These are phyloP conservation scores for Chromoteleia sp. DNA, from an alignment of 2,888 invertebrate species.

Conservation along the genomic window DNA sequence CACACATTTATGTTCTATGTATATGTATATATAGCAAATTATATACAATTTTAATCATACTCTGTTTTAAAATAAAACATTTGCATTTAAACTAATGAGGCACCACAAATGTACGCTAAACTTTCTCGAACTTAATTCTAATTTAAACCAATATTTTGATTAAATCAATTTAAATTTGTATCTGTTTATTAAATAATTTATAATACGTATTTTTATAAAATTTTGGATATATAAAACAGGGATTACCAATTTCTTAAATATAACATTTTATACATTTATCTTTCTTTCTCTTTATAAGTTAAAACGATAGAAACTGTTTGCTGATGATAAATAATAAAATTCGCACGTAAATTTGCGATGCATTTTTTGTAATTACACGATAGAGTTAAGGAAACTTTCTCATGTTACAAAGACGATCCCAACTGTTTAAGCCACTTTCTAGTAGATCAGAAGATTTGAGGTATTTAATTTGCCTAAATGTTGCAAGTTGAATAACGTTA, in stretches of 20 bases:
- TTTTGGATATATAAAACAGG: conserved; percentile 8
- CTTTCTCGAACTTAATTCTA: conserved; percentile 10
- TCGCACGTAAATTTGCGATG: conserved; percentile 43
- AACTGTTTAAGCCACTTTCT: conserved; percentile 61
- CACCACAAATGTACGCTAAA: conserved; percentile 31
- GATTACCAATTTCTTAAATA: not conserved
- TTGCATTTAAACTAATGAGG: conserved; percentile 34
- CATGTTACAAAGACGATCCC: conserved; percentile 29
- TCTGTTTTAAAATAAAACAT: conserved; percentile 27
- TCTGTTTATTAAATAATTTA: conserved; percentile 25
- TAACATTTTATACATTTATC: not conserved
- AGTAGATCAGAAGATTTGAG: conserved; percentile 58
- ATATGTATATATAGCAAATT: conserved; percentile 33
- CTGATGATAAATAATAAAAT: not conserved
- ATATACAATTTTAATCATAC: conserved; percentile 36
- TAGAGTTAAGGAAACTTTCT: conserved; percentile 15
- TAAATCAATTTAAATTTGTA: not conserved
- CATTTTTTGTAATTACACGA: conserved; percentile 8
- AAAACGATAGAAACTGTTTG: not conserved
- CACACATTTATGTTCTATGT: conserved; percentile 33
- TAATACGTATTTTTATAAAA: conserved; percentile 8
- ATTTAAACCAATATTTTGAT: not conserved
- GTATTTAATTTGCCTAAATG: conserved; percentile 56
- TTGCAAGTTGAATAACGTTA: conserved; percentile 35
- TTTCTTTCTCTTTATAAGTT: no score